These are phyloP conservation scores for Zele albiditarsus DNA, from an alignment of 2,888 invertebrate genomes.

Conservation along the genomic window DNA sequence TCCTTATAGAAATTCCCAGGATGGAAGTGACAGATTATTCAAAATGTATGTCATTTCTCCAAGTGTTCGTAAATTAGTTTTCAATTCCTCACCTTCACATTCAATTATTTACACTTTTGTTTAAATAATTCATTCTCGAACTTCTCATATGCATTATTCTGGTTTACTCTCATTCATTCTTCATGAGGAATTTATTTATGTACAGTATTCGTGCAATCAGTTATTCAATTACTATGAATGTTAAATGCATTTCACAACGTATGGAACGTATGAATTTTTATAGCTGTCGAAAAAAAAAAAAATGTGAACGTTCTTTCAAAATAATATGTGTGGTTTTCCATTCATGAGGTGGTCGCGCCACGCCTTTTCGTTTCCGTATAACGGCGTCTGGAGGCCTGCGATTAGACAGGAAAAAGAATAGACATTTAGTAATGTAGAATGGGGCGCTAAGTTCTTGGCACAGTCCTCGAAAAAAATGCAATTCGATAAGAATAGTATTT, in stretches of 20 bases:
- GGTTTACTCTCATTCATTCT: neutral
- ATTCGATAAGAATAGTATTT: too few relatives aligned
- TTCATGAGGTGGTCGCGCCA: slow-evolving; percentile 30
- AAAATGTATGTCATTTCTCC: neutral
- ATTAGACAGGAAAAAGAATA: slow-evolving; percentile 2
- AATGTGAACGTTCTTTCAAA: neutral
- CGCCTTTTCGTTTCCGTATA: slow-evolving; percentile 39
- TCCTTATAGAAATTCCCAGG: neutral
- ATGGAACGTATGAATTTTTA: neutral
- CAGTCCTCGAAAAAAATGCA: too few relatives aligned
- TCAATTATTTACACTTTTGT: neutral
- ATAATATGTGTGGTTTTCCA: slow-evolving; percentile 19
- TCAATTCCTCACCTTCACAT: neutral
- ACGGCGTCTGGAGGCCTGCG: neutral
- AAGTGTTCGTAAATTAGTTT: neutral
- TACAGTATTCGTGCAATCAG: too few relatives aligned
- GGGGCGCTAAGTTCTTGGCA: too few relatives aligned
- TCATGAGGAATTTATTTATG: neutral
- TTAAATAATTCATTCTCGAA: too few relatives aligned
- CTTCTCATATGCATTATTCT: neutral
- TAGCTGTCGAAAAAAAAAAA: neutral
- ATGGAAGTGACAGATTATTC: neutral
- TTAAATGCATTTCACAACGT: too few relatives aligned
- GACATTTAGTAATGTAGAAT: neutral
- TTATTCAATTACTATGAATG: too few relatives aligned